These are phyloP conservation scores for Lucinisca nassula DNA, from an alignment of 2,888 invertebrate genomes.

Conservation along the genomic window DNA sequence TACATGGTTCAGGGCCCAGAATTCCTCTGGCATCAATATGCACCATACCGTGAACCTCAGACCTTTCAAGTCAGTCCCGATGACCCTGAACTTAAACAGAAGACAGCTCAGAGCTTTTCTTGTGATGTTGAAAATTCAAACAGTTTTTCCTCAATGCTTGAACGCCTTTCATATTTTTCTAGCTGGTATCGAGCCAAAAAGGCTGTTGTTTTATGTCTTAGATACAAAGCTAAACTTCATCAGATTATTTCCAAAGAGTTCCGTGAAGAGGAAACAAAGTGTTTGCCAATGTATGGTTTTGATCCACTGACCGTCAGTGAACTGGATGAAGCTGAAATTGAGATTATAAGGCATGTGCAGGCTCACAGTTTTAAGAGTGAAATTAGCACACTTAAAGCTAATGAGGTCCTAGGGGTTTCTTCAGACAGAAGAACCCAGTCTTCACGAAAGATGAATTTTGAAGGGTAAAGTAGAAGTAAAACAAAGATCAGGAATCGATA, in stretches of 20 bases:
- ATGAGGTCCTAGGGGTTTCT: too few species aligned
- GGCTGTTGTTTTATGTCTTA: conserved; percentile 33
- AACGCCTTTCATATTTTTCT: conserved; percentile 46
- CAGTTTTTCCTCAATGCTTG: not conserved
- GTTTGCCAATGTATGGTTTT: not conserved
- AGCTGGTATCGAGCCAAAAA: conserved; percentile 30
- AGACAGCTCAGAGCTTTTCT: not conserved
- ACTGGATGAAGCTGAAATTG: too few species aligned
- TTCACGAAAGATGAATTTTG: not conserved
- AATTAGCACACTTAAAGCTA: too few species aligned
- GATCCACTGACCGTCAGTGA: not conserved
- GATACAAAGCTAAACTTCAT: conserved; percentile 7
- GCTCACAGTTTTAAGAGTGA: too few species aligned
- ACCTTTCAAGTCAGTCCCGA: conserved; percentile 19
- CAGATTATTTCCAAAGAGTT: too few species aligned
- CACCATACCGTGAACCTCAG: not conserved
- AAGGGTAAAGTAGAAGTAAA: not conserved
- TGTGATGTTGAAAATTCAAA: not conserved
- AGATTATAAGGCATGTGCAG: too few species aligned
- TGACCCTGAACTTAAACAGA: conserved; percentile 39
- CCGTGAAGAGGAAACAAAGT: too few species aligned
- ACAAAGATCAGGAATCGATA: too few species aligned
- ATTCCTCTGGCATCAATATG: not conserved
- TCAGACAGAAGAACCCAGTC: too few species aligned
- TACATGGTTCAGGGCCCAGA: conserved; percentile 17